Evolutionary conservation across 2,797 vertebrate species (phyloP), one percentile per base, ranked within the genome.

Genomic region (Melanogrammus aeglefinus): DNA sequence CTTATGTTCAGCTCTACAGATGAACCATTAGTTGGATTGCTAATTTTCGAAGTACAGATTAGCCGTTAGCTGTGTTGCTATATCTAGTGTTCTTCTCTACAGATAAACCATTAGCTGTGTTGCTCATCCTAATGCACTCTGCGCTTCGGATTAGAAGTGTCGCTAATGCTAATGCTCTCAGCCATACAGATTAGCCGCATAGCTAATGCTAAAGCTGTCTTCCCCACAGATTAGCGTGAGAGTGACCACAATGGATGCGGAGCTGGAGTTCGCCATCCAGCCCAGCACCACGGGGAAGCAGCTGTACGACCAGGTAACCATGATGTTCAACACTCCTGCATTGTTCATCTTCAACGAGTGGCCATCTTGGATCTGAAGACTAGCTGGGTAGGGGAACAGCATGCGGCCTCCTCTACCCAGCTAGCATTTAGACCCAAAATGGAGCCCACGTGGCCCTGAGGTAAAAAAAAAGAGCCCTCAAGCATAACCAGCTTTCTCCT

Each of bases 201-300:
- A 29, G 66, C 69, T 0, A 71, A 78, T 0, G 1, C 7, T 14
- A 75, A 75, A 77, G 13, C 21, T 86, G 13, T 86, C 76, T 44
- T 74, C 70, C 13, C 77, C 47, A 82, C 86, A 99, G 98, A 96
- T 99, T 87, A 99, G 97, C 1, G 97, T 99, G 76, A 95, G 97
- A 81, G 98, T 99, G 82, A 98, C 96, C 90, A 99, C 97, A 47
- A 97, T 99, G 98, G 98, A 99, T 81, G 98, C 98, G 2, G 98
- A 99, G 91, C 93, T 99, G 95, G 98, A 99, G 92, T 99, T 99
- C 27, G 97, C 98, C 92, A 99, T 99, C 94, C 97, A 99, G 93
- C 96, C 97, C 57, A 99, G 96, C 76, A 99, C 98, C 75, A 99
- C 97, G 36, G 98, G 98, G 77, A 99, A 99, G 78, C 98, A 99